These are phyloP conservation scores for Strix aluco DNA, from an alignment of 2,113 vertebrate genomes.

Conservation along the genomic window DNA sequence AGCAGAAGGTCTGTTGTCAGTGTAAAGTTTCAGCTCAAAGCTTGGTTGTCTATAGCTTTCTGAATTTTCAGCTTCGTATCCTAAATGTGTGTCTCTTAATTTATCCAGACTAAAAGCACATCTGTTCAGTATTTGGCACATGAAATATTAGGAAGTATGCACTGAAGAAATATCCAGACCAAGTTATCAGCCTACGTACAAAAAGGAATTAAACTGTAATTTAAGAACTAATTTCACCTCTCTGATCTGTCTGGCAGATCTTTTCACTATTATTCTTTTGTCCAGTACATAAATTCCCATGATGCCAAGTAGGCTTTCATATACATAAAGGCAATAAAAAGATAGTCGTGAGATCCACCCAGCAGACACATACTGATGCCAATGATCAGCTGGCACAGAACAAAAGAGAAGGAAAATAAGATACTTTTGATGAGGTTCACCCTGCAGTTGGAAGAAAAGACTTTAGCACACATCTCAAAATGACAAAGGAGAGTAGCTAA, in stretches of 20 bases:
- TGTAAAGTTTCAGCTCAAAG: background rate
- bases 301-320: background rate
- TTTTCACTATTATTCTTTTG: background rate
- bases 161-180: background rate
- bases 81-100: background rate
- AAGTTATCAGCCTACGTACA: background rate
- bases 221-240: background rate
- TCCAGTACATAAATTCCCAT: background rate
- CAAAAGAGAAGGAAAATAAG: background rate
- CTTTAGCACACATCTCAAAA: background rate
- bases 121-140: background rate
- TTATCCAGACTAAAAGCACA: background rate
- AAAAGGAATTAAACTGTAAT: background rate
- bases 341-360: background rate
- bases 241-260: background rate
- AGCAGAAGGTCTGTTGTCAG: background rate
- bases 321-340: background rate
- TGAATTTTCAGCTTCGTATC: background rate
- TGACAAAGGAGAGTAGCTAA: background rate
- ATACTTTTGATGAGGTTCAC: background rate
- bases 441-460: background rate
- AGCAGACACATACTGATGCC: background rate
- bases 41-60: background rate
- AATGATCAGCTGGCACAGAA: background rate
- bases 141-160: background rate